Conservation (phyloP, 2,888 invertebrate genomes). For the Drosophila picticornis region DNA sequence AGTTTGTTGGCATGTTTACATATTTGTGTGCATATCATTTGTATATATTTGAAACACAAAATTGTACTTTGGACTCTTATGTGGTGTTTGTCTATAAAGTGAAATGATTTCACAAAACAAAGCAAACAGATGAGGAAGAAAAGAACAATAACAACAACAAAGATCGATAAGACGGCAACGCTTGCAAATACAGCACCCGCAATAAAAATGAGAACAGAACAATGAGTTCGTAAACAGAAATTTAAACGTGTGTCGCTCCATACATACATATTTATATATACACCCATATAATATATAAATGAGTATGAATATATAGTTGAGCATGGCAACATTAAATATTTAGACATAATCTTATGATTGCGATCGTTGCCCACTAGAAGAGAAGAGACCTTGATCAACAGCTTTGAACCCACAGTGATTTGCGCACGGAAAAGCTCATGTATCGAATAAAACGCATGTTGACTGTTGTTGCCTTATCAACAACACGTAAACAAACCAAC, state of each 20-base stretch:
- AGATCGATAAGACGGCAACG: slow-evolving; percentile 14
- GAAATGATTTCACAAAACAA: slow-evolving; percentile 35
- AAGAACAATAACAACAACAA: slow-evolving; percentile 27
- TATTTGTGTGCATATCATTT: neutral
- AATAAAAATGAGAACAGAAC: slow-evolving; percentile 20
- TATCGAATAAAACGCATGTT: slow-evolving; percentile 29
- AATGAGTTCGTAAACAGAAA: slow-evolving; percentile 15
- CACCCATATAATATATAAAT: neutral
- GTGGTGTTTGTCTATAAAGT: slow-evolving; percentile 26
- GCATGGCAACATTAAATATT: slow-evolving; percentile 46
- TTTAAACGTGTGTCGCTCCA: neutral
- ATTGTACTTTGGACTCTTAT: slow-evolving; percentile 56
- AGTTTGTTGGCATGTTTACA: slow-evolving; percentile 55
- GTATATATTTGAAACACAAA: slow-evolving; percentile 9
- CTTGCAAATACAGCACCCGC: slow-evolving; percentile 17
- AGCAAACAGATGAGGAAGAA: slow-evolving; percentile 20
- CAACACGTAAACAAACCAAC: slow-evolving; percentile 69
- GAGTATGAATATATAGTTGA: slow-evolving; percentile 9
- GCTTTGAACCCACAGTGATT: slow-evolving; percentile 51
- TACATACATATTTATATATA: slow-evolving; percentile 1
- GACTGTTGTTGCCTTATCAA: slow-evolving; percentile 52
- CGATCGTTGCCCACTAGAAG: slow-evolving; percentile 32
- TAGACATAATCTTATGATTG: slow-evolving; percentile 31
- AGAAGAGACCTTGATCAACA: slow-evolving; percentile 58
- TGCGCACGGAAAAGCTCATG: slow-evolving; percentile 51